These are phyloP conservation scores for Anser brachyrhynchus DNA, from an alignment of 2,113 vertebrate species.

Conservation along the genomic window DNA sequence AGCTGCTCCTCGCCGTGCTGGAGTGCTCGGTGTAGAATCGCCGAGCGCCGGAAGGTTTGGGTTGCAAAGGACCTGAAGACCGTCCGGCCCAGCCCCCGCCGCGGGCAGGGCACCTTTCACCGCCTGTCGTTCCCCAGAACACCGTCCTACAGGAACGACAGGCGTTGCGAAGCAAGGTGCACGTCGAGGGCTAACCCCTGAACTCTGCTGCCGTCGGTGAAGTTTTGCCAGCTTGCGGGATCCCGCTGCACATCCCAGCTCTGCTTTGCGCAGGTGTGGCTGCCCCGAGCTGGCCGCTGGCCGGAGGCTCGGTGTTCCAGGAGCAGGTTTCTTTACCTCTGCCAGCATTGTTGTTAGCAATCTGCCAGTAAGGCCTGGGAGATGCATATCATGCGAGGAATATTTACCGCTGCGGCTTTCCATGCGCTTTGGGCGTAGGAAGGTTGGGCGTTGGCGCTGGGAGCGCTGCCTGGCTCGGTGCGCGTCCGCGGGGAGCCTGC, in stretches of 20 bases:
- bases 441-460: not conserved
- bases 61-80: too few relatives aligned
- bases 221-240: not conserved
- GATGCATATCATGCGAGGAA: not conserved
- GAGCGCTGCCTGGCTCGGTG: too few relatives aligned
- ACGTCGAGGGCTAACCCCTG: not conserved
- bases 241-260: not conserved
- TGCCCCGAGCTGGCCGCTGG: not conserved
- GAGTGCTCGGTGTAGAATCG: too few relatives aligned
- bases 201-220: not conserved
- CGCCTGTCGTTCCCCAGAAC: accelerated
- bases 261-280: too few relatives aligned
- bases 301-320: too few relatives aligned
- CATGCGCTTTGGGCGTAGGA: not conserved
- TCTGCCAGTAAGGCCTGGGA: not conserved
- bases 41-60: too few relatives aligned
- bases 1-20: not conserved
- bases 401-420: not conserved
- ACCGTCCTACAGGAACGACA: accelerated
- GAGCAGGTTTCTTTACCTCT: too few relatives aligned
- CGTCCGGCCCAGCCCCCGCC: too few relatives aligned
- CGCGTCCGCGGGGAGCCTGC: not conserved
- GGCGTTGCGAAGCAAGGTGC: not conserved
- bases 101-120: too few relatives aligned
- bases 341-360: not conserved